Evolutionary conservation across 2,888 invertebrate species (phyloP), one percentile per base, ranked within the genome.

Genomic region (Minunthozetes semirufus): DNA sequence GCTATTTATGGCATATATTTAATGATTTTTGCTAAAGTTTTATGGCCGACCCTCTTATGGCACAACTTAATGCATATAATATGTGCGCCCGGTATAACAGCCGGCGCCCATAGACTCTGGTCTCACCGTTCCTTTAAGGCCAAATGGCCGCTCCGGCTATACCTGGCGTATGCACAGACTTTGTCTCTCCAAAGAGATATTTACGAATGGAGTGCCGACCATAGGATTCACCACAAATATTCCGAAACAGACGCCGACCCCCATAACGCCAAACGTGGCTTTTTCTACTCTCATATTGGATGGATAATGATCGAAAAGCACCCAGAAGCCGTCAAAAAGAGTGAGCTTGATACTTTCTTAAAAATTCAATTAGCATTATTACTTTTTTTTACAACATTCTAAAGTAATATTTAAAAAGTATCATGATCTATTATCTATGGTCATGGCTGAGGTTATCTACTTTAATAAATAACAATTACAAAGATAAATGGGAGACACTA

Each of bases 71-170:
- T 81, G 73, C 82, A 87, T 1, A 78, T 86, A 0, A 80, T 88
- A 63, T 88, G 89, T 3, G 93, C 88, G 0, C 82, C 93, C 82
- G 96, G 97, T 0, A 89, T 95, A 72, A 97, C 97, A 1, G 95
- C 91, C 0, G 97, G 97, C 5, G 94, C 93, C 0, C 97, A 98
- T 82, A 87, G 97, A 78, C 86, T 96, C 17, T 98, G 94, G 94
- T 89, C 94, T 0, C 97, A 97, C 83, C 87, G 90, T 80, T 85
- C 93, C 0, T 97, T 94, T 84, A 95, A 94, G 83, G 97, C 96
- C 0, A 90, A 88, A 79, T 86, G 90, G 85, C 94, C 92, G 0
- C 84, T 95, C 76, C 87, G 93, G 75, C 81, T 93, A 5, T 84
- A 93, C 77, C 85, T 97, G 15, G 89, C 91, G 81, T 76, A 92